phyloP scores from a whole-genome alignment of 35 echinoderm and acorn worm genomes.

The Ophiothrix spiculata region DNA sequence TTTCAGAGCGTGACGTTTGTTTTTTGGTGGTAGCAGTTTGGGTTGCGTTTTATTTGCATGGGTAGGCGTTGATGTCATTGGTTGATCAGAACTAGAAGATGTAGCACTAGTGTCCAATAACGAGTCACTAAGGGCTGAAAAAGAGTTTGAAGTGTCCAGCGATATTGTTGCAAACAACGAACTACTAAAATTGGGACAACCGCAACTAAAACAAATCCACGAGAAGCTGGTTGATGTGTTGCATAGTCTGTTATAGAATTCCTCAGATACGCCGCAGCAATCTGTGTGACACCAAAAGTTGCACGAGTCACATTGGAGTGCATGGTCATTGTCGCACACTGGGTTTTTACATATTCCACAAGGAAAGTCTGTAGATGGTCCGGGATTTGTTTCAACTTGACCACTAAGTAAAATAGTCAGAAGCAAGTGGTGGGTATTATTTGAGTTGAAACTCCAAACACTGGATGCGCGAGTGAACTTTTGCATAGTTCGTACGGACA shows the following conservation, averaged over 20 bases:
- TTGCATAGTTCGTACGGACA: not conserved
- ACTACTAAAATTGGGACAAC: not conserved
- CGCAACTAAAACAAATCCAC: constrained; percentile 46
- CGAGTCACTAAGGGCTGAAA: constrained; percentile 4
- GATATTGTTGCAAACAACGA: not conserved
- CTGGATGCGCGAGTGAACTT: not conserved
- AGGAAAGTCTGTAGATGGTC: constrained; percentile 19
- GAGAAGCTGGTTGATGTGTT: constrained; percentile 11
- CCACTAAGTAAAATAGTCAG: constrained; percentile 9
- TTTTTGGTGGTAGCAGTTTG: not conserved
- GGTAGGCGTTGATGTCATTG: constrained; percentile 1
- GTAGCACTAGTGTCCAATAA: not conserved
- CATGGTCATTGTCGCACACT: constrained; percentile 35
- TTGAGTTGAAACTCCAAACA: not conserved
- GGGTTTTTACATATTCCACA: constrained; percentile 29
- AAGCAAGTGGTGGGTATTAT: not conserved
- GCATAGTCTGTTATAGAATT: not conserved
- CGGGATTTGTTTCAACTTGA: constrained; percentile 47
- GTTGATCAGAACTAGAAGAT: not conserved
- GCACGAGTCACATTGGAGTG: constrained; percentile 44
- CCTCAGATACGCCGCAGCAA: constrained; percentile 11
- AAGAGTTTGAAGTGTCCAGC: not conserved
- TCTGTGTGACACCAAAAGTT: constrained; percentile 46
- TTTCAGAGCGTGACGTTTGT: not conserved
- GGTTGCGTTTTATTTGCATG: not conserved